These are phyloP conservation scores for Rhadina sibilatrix DNA, from an alignment of 2,113 vertebrate species.

Conservation along the genomic window DNA sequence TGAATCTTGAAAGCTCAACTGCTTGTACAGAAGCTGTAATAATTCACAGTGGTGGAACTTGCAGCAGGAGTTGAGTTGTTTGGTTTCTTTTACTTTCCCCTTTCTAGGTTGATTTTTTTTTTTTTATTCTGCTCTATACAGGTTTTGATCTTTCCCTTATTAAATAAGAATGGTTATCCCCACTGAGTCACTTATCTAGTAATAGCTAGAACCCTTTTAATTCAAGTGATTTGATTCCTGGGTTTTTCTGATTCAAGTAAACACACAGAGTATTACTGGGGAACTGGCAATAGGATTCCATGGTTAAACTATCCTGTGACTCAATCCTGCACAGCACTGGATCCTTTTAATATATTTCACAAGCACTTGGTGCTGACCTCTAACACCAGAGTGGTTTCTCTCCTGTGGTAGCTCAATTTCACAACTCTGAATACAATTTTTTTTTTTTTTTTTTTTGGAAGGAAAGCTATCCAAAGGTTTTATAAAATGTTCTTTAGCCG, in stretches of 20 bases:
- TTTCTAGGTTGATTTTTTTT: neutral
- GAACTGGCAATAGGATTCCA: constrained; percentile 10
- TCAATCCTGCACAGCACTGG: constrained; percentile 15
- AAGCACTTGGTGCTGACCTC: constrained; percentile 1
- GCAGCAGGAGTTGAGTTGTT: neutral
- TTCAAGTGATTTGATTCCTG: constrained; percentile 24
- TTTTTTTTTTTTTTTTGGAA: neutral
- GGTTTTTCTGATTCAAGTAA: constrained; percentile 20
- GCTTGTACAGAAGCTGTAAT: neutral
- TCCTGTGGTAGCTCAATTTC: constrained; percentile 30
- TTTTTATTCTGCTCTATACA: neutral
- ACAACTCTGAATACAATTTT: neutral
- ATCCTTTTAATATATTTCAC: constrained; percentile 21
- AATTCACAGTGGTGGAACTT: neutral
- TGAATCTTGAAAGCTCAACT: neutral
- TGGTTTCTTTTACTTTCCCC: constrained; percentile 2
- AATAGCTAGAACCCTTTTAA: constrained; percentile 38
- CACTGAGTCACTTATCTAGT: constrained; percentile 15
- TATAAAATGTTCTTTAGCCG: constrained; percentile 10
- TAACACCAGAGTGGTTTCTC: constrained; percentile 12
- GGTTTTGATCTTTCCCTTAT: constrained; percentile 17
- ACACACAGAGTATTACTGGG: constrained; percentile 2
- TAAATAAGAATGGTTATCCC: constrained; percentile 21
- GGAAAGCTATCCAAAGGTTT: constrained; percentile 20
- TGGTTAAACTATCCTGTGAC: constrained; percentile 6